Evolutionary conservation across 1,140 invertebrate species (phyloP), one percentile per base, ranked within the genome.

Genomic region (Phocides pigmalion): DNA sequence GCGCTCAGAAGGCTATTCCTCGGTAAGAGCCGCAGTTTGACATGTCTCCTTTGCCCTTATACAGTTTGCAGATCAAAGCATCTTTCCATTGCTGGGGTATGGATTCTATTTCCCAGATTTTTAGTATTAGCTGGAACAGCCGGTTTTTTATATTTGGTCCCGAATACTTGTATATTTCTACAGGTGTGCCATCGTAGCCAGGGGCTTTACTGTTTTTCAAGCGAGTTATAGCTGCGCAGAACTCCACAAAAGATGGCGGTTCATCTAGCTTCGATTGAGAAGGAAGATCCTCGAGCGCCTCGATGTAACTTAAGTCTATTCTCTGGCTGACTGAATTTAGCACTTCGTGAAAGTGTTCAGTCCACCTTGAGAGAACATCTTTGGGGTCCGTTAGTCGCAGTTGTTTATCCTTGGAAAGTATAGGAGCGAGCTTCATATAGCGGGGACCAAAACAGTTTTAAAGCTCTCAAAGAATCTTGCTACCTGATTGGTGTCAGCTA

Each of bases 71-170:
- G 8, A 62, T 49, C 1, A 6, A 12, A 4, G 58, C 44, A 35
- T 62, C 44, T 17, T 49, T 62, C 58, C 42, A 62, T 15, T 35
- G 35, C 58, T 62, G 35, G 22, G 39, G 54, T 46, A 59, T 46
- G 39, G 15, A 22, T n/a, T 44, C 39, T 16, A 4, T 46, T n/a
- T 59, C 20, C 54, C 54, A 44, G 4, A 58, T 32, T 9, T 25
- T 35, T 17, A 54, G 9, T 22, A 39, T 39, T 2, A 54, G 11
- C 11, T 54, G 32, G 12, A 32, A 54, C 16, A 58, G 20, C 6
- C 22, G 12, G 12, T 32, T 19, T 28, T 28, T 19, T 17, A 58
- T 14, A 28, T 42, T 58, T 15, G 39, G 39, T n/a, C 54, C 54
- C 4, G 32, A 37, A 22, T 44, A 44, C 37, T 58, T 22, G 20